Evolutionary conservation across 2,888 invertebrate genomes (phyloP).

Genomic region (Lithophane ornitopus): DNA sequence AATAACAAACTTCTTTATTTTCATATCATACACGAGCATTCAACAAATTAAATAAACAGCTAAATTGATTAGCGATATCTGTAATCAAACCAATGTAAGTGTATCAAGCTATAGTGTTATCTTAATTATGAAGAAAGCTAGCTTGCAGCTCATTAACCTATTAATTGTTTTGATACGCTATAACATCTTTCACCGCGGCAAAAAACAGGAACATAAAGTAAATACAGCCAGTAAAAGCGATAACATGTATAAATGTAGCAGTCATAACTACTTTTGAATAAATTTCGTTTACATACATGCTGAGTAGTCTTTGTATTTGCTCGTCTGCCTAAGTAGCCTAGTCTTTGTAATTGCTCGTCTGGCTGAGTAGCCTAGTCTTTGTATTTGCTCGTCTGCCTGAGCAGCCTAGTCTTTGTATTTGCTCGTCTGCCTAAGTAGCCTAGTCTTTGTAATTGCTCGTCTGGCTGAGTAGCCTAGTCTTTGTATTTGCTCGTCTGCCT

Average conservation of each 20-base stretch:
- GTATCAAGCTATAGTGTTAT: background rate
- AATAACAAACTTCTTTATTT: slow-evolving; percentile 17
- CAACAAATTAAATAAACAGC: slow-evolving; percentile 16
- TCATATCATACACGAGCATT: background rate
- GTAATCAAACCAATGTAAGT: background rate
- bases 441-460: too few relatives aligned
- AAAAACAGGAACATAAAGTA: slow-evolving; percentile 1
- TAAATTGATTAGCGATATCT: slow-evolving; percentile 35
- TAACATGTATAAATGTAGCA: background rate
- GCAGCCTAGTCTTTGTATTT: too few relatives aligned
- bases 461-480: too few relatives aligned
- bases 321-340: too few relatives aligned
- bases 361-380: too few relatives aligned
- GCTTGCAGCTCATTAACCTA: slow-evolving; percentile 30
- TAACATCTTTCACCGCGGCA: background rate
- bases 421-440: too few relatives aligned
- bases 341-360: too few relatives aligned
- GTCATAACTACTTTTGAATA: background rate
- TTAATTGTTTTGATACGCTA: background rate
- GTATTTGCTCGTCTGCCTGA: too few relatives aligned
- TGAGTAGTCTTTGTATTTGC: background rate
- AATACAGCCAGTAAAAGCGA: too few relatives aligned
- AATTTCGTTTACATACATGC: background rate
- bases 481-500: too few relatives aligned
- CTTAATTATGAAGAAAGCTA: slow-evolving; percentile 6